Conservation (phyloP, 2,113 vertebrate genomes). For the Sinocyclocheilus anophthalmus region DNA sequence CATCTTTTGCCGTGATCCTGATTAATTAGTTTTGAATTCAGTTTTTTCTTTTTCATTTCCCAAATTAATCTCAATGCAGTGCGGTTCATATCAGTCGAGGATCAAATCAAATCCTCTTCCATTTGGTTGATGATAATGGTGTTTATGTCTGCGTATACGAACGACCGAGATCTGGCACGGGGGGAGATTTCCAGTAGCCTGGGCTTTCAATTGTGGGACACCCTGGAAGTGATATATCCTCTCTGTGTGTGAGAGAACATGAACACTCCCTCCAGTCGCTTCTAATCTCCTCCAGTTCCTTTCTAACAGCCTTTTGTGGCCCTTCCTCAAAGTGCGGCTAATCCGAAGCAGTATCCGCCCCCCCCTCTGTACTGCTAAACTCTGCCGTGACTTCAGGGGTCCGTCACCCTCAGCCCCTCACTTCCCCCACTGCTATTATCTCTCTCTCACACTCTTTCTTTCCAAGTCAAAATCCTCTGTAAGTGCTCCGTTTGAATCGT, state of each 20-base stretch:
- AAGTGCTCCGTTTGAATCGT: not conserved
- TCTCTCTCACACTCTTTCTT: not conserved
- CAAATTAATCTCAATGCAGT: conserved; percentile 1
- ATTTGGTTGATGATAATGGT: conserved; percentile 22
- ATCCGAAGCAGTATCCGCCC: conserved; percentile 11
- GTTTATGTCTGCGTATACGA: not conserved
- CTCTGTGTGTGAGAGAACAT: conserved; percentile 48
- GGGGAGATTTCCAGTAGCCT: conserved; percentile 16
- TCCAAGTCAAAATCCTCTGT: conserved; percentile 37
- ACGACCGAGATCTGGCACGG: not conserved
- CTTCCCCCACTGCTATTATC: conserved; percentile 42
- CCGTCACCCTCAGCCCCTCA: conserved; percentile 3
- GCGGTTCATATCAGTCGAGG: conserved; percentile 14
- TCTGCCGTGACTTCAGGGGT: not conserved
- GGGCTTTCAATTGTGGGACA: conserved; percentile 45
- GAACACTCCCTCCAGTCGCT: conserved; percentile 29
- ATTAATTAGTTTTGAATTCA: conserved; percentile 43
- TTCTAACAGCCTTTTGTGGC: conserved; percentile 29
- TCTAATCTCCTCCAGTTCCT: conserved; percentile 40
- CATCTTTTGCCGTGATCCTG: conserved; percentile 34
- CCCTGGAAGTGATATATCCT: conserved; percentile 68
- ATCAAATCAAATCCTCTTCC: conserved; percentile 43
- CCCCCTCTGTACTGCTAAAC: conserved; percentile 20
- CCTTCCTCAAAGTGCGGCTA: conserved; percentile 48
- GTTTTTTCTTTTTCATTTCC: conserved; percentile 10